These are phyloP conservation scores for Champsocephalus gunnari DNA, from an alignment of 2,797 vertebrate genomes.

Conservation along the genomic window DNA sequence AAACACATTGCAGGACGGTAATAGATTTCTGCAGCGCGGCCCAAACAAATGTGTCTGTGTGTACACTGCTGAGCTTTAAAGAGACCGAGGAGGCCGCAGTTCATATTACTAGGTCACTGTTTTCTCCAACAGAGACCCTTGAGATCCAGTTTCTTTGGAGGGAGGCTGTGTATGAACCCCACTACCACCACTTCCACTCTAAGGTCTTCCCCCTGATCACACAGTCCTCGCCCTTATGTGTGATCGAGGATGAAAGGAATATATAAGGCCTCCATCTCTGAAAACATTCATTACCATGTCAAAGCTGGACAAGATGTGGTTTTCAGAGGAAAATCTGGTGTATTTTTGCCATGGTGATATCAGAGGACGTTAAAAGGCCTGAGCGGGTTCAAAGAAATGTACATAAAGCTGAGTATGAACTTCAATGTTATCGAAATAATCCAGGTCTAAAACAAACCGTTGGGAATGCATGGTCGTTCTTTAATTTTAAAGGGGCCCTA, in stretches of 20 bases:
- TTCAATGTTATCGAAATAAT: no score
- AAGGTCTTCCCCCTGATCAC: conserved; percentile 45
- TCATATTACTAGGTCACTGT: conserved; percentile 49
- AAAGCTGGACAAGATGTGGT: conserved; percentile 31
- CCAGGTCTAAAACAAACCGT: background rate
- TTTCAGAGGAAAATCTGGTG: conserved; percentile 19
- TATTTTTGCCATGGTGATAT: background rate
- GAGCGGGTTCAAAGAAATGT: background rate
- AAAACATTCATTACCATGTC: conserved; percentile 58
- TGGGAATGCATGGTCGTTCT: background rate
- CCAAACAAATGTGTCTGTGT: conserved; percentile 53
- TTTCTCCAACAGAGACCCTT: conserved; percentile 32
- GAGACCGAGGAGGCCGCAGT: conserved; percentile 40
- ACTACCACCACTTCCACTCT: conserved; percentile 15
- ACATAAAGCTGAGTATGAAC: no score
- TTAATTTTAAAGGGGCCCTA: no score
- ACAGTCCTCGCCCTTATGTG: conserved; percentile 49
- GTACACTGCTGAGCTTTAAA: conserved; percentile 48
- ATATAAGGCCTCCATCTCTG: conserved; percentile 33
- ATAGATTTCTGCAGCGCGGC: conserved; percentile 37
- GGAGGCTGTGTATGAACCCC: conserved; percentile 38
- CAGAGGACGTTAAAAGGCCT: background rate
- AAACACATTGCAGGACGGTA: conserved; percentile 35
- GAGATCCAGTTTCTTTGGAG: conserved; percentile 36
- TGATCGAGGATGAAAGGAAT: conserved; percentile 59